Percentiles rank a stretch among this genome's conserved stretches.
These are phyloP conservation scores for Achroia grisella DNA, from an alignment of 1,140 invertebrate species.

Conservation along the genomic window DNA sequence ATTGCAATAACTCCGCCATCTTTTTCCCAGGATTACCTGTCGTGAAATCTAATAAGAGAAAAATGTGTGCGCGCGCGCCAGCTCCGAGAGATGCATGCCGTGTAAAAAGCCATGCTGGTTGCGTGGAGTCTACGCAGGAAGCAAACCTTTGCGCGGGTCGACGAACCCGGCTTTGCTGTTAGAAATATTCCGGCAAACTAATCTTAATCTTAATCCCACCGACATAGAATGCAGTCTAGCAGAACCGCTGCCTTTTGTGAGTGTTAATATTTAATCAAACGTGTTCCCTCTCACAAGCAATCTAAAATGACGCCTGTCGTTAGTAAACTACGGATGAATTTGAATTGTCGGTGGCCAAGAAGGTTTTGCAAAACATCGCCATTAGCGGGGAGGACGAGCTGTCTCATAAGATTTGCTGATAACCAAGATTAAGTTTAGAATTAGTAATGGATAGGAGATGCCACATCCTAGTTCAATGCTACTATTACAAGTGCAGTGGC, in stretches of 20 bases:
- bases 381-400: conserved; percentile 39
- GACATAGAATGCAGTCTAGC: conserved; percentile 11
- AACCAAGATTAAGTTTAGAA: conserved; percentile 40
- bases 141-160: conserved; percentile 44
- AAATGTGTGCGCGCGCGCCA: conserved; percentile 13
- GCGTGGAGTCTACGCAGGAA: conserved; percentile 33
- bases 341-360: not conserved
- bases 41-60: conserved; percentile 28
- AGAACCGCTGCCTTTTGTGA: conserved; percentile 4
- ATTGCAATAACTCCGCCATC: conserved; percentile 13
- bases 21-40: conserved; percentile 13
- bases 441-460: conserved; percentile 24
- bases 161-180: conserved; percentile 42
- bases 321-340: not conserved
- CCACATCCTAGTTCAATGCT: not conserved
- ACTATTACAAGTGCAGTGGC: no score
- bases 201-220: conserved; percentile 13
- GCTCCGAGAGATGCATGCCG: conserved; percentile 12
- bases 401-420: conserved; percentile 49
- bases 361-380: conserved; percentile 41
- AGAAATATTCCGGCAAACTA: conserved; percentile 16
- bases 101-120: conserved; percentile 36
- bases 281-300: conserved; percentile 16
- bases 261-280: conserved; percentile 54
- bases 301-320: not conserved